These are phyloP conservation scores for Drosophila kuntzei DNA, from an alignment of 2,888 invertebrate genomes.

Conservation along the genomic window DNA sequence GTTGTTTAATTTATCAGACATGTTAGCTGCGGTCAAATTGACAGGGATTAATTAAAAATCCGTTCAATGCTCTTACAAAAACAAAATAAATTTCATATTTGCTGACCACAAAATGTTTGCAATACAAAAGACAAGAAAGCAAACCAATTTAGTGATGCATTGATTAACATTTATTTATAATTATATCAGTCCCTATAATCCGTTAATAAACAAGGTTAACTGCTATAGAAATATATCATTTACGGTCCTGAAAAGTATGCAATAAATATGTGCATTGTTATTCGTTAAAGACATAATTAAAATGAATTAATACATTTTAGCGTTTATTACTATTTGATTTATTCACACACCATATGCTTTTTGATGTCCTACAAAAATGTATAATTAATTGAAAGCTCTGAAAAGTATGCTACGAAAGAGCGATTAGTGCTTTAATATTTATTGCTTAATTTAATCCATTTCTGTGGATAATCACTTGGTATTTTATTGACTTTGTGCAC, in stretches of 20 bases:
- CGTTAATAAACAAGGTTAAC: neutral
- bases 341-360: no score
- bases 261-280: no score
- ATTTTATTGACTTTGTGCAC: neutral
- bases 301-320: neutral
- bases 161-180: slow-evolving; percentile 8
- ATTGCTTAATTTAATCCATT: no score
- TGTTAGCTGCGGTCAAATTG: slow-evolving; percentile 54
- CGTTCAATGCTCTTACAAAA: slow-evolving; percentile 10
- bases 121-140: slow-evolving; percentile 12
- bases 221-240: neutral
- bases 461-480: neutral
- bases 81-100: slow-evolving; percentile 13
- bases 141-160: slow-evolving; percentile 11
- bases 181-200: neutral
- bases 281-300: neutral
- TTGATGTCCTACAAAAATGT: no score
- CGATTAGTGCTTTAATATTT: neutral
- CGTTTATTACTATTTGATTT: no score
- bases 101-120: slow-evolving; percentile 29
- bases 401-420: neutral
- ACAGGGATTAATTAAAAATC: slow-evolving; percentile 75
- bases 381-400: neutral
- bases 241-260: no score
- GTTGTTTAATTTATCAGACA: slow-evolving; percentile 70